A percentile compares a stretch with the other conserved stretches of the same genome.
These are phyloP conservation scores for Epistrophe eligans DNA, from an alignment of 2,888 invertebrate genomes.

Conservation along the genomic window DNA sequence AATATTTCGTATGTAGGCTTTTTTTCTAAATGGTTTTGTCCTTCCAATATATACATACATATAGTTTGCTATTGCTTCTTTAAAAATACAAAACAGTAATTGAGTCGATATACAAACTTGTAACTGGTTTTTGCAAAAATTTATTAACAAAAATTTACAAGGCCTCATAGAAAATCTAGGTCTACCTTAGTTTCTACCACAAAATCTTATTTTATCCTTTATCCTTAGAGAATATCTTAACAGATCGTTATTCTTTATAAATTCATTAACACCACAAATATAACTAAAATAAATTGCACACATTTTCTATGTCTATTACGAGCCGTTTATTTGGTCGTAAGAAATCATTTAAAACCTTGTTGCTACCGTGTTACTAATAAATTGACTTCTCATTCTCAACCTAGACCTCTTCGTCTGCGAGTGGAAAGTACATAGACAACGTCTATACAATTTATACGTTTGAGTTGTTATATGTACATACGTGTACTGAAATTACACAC, in stretches of 20 bases:
- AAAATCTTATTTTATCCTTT: not conserved
- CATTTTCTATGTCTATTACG: constrained; percentile 54
- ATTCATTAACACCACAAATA: constrained; percentile 27
- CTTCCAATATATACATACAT: too few relatives aligned
- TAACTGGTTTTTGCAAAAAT: too few relatives aligned
- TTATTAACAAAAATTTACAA: too few relatives aligned
- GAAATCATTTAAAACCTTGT: constrained; percentile 56
- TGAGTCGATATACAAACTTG: too few relatives aligned
- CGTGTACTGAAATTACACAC: not conserved
- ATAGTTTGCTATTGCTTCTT: too few relatives aligned
- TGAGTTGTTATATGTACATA: not conserved
- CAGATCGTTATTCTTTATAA: constrained; percentile 28
- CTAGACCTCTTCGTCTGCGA: not conserved
- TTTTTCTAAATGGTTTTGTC: too few relatives aligned
- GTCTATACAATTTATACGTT: too few relatives aligned
- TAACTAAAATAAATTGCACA: constrained; percentile 45
- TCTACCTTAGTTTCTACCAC: not conserved
- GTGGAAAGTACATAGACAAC: too few relatives aligned
- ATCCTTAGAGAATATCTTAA: constrained; percentile 7
- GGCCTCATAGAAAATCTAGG: too few relatives aligned
- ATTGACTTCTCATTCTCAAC: constrained; percentile 40
- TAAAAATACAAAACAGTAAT: too few relatives aligned
- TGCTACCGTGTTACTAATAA: constrained; percentile 63
- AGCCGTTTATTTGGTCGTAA: constrained; percentile 62
- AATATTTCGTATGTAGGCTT: too few relatives aligned